phyloP scores from a whole-genome alignment of 1,140 invertebrate genomes.

The Dolichoris vasculosae region DNA sequence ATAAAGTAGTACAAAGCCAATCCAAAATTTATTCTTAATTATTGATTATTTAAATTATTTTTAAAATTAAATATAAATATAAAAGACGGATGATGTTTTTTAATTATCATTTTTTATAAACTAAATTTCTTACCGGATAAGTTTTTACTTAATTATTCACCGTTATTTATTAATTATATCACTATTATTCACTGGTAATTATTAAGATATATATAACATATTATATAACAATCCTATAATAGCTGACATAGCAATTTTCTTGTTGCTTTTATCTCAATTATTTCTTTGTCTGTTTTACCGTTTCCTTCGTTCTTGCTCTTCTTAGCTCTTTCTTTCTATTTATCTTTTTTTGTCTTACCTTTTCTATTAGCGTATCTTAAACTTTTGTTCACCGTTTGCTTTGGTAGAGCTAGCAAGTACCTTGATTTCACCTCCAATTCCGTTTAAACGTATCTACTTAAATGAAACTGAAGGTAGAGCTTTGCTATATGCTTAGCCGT shows the following conservation, averaged over 20 bases:
- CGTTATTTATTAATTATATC: neutral
- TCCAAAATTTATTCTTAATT: neutral
- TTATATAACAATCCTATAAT: neutral
- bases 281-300: neutral
- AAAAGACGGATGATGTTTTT: no score
- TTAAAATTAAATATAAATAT: no score
- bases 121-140: neutral
- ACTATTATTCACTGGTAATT: neutral
- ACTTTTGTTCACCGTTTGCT: constrained; percentile 20
- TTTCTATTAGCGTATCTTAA: neutral
- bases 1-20: no score
- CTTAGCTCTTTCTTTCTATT: neutral
- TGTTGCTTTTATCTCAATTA: neutral
- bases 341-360: neutral
- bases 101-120: neutral
- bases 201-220: neutral
- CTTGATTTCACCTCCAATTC: constrained; percentile 12
- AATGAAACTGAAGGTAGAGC: constrained; percentile 21
- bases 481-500: constrained; percentile 16
- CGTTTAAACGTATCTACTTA: constrained; percentile 24
- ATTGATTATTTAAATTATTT: neutral
- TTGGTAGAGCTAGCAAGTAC: neutral
- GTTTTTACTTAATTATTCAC: neutral
- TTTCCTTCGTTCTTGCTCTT: neutral
- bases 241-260: neutral